Evolutionary conservation across 2,113 vertebrate species (phyloP), one percentile per base, ranked within the genome.

Genomic region (Larimichthys polyactis): DNA sequence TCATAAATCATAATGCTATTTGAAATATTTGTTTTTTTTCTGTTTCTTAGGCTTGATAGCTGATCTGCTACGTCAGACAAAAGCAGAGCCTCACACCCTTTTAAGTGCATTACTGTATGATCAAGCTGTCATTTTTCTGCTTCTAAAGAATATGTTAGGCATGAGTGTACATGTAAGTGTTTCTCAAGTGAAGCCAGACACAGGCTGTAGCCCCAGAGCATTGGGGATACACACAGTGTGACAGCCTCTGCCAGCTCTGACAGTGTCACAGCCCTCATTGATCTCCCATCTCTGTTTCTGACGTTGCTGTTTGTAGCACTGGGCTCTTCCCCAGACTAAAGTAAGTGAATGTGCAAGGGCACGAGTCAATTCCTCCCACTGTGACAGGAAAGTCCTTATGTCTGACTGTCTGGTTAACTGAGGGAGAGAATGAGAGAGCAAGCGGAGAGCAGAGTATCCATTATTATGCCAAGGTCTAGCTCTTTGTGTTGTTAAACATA

Each of bases 191-290:
- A 83, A 71, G 62, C 12, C 22, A 55, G 73, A 75, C 68, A n/a
- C 32, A 24, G 59, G 49, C 77, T 83, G 62, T 22, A 64, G 63
- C 46, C 66, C 52, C 43, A 49, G 76, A 83, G 81, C 44, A n/a
- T 16, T n/a, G 10, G 27, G 19, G 71, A 71, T 48, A 19, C 29
- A 57, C 67, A 64, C 63, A 72, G 71, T 65, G 63, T 73, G 72
- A 81, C 83, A 65, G 52, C n/a, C 59, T 75, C 71, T 84, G 66
- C 81, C 80, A 68, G 70, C 79, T 84, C 72, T 52, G 75, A 75
- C 82, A 55, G 81, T 82, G 87, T 75, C 83, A 83, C 63, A 71
- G 75, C 70, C 76, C 87, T 79, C 71, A 84, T 75, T 91, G 84
- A 90, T 78, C 89, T 76, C 54, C 77, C 82, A 70, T 70, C 85